phyloP scores from a whole-genome alignment of 2,888 invertebrate genomes.

The Lepeophtheirus nordmannii region DNA sequence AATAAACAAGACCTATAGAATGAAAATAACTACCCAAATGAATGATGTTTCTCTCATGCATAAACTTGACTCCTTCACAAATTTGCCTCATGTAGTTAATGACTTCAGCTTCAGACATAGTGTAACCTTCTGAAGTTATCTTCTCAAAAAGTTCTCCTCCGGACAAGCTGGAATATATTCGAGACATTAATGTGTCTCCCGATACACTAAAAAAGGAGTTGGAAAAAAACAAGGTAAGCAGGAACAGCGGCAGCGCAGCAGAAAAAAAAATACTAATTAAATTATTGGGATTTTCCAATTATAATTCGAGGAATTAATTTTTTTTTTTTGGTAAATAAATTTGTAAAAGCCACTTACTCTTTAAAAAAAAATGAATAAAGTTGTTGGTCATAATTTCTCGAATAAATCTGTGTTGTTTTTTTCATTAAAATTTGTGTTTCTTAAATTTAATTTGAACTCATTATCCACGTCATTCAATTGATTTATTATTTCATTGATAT shows the following conservation, averaged over 20 bases:
- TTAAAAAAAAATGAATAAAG: neutral
- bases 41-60: conserved; percentile 99
- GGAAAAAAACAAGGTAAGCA: neutral
- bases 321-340: no score
- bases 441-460: neutral
- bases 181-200: conserved; percentile 25
- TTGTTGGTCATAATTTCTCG: neutral
- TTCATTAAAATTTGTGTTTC: neutral
- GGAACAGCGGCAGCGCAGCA: conserved; percentile 9
- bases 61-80: conserved; percentile 89
- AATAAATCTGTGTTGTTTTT: neutral
- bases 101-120: conserved; percentile 97
- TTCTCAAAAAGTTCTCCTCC: conserved; percentile 98
- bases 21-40: conserved; percentile 52
- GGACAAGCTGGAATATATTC: conserved; percentile 53
- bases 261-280: neutral
- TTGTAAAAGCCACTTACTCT: no score
- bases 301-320: no score
- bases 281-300: no score
- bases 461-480: neutral
- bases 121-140: conserved; percentile 92
- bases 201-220: conserved; percentile 23
- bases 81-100: conserved; percentile 98
- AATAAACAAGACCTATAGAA: neutral
- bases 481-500: neutral